These are phyloP conservation scores for Pelodytes ibericus DNA, from an alignment of 2,797 vertebrate species.

Conservation along the genomic window DNA sequence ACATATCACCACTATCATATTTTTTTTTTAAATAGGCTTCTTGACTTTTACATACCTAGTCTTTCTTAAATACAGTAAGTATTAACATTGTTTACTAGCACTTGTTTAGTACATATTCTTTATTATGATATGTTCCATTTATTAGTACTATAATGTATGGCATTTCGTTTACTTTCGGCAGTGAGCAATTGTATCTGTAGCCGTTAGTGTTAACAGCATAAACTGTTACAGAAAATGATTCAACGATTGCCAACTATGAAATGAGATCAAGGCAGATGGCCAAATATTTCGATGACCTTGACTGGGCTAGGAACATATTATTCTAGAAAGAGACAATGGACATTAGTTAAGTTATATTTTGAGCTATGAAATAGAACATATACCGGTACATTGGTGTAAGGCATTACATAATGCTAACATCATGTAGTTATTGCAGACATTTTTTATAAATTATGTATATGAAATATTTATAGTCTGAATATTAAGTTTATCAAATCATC, in stretches of 20 bases:
- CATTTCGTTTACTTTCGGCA: constrained; percentile 19
- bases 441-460: too few relatives aligned
- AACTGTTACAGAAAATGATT: constrained; percentile 45
- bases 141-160: constrained; percentile 19
- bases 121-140: constrained; percentile 35
- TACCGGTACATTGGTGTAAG: too few relatives aligned
- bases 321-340: constrained; percentile 19
- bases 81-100: too few relatives aligned
- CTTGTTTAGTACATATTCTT: neutral
- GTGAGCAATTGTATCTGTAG: constrained; percentile 25
- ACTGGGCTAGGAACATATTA: constrained; percentile 22
- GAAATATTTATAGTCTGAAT: too few relatives aligned
- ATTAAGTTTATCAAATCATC: too few relatives aligned
- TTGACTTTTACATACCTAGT: too few relatives aligned
- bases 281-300: constrained; percentile 50
- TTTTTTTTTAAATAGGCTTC: too few relatives aligned
- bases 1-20: too few relatives aligned
- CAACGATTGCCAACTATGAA: constrained; percentile 41
- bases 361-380: neutral
- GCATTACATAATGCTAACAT: too few relatives aligned
- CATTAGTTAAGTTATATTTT: neutral
- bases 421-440: too few relatives aligned
- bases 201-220: constrained; percentile 17
- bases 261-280: constrained; percentile 46
- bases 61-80: too few relatives aligned